These are phyloP conservation scores for Sander vitreus DNA, from an alignment of 2,113 vertebrate species.

Conservation along the genomic window DNA sequence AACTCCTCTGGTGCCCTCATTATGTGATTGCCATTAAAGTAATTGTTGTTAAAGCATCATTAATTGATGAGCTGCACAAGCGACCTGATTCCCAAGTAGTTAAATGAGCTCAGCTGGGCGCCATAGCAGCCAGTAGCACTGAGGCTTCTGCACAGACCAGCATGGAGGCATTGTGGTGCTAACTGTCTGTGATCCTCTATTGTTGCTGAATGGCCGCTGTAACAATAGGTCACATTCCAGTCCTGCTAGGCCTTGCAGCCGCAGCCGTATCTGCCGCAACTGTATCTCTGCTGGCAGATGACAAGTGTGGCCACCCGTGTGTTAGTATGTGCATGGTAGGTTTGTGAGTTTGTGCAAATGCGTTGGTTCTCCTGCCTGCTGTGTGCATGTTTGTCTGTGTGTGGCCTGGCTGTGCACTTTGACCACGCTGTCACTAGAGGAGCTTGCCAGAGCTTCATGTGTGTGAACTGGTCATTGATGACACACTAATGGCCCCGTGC, in stretches of 20 bases:
- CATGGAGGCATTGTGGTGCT: constrained; percentile 73
- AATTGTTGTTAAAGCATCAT: constrained; percentile 63
- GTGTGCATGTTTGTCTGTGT: constrained; percentile 34
- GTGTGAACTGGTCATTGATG: constrained; percentile 42
- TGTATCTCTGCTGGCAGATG: constrained; percentile 32
- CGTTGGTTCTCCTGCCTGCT: background rate
- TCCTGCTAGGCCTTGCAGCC: constrained; percentile 48
- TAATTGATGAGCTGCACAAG: constrained; percentile 64
- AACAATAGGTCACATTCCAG: constrained; percentile 79
- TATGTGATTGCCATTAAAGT: constrained; percentile 62
- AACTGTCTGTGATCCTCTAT: constrained; percentile 75
- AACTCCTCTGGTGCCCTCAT: constrained; percentile 24
- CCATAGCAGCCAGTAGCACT: constrained; percentile 22
- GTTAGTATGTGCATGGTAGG: background rate
- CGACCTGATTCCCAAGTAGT: constrained; percentile 77
- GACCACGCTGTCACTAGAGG: constrained; percentile 24
- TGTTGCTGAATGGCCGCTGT: constrained; percentile 60
- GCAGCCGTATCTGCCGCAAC: constrained; percentile 15
- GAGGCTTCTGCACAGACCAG: constrained; percentile 67
- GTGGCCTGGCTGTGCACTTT: constrained; percentile 14
- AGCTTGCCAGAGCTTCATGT: constrained; percentile 14
- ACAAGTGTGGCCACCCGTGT: constrained; percentile 21
- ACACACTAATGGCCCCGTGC: constrained; percentile 38
- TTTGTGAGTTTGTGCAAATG: background rate
- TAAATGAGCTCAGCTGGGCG: constrained; percentile 57